phyloP scores from a whole-genome alignment of 2,113 vertebrate genomes.

The Spea multiplicata region DNA sequence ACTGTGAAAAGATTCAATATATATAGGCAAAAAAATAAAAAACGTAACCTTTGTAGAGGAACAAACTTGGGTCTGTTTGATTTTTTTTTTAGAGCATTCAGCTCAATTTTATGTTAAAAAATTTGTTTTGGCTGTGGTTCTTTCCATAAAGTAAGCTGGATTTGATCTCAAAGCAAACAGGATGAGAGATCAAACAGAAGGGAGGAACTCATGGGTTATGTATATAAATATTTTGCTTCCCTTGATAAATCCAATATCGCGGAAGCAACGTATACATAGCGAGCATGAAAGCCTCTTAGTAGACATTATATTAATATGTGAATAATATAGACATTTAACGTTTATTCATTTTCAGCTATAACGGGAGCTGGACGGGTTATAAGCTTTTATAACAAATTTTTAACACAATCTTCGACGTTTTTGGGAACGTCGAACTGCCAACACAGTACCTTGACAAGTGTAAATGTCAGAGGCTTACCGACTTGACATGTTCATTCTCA shows the following conservation, averaged over 20 bases:
- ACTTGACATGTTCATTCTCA: conserved; percentile 10
- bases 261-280: too few species aligned
- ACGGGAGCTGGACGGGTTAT: conserved; percentile 3
- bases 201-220: too few species aligned
- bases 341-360: not conserved
- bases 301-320: too few species aligned
- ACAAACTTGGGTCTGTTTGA: not conserved
- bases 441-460: conserved; percentile 36
- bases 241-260: too few species aligned
- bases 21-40: not conserved
- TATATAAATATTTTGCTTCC: too few species aligned
- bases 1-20: not conserved
- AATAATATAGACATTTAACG: too few species aligned
- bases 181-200: too few species aligned
- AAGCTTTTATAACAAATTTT: not conserved
- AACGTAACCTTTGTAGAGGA: not conserved
- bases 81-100: not conserved
- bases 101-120: not conserved
- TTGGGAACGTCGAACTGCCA: conserved; percentile 15
- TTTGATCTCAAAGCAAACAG: conserved; percentile 29
- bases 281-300: too few species aligned
- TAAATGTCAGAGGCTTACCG: conserved; percentile 40
- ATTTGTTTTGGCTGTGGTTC: conserved; percentile 24
- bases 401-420: conserved; percentile 25
- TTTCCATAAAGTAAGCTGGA: conserved; percentile 15